Percentiles rank a stretch among this genome's conserved stretches.
Conservation (phyloP, 2,888 invertebrate genomes). For the Ormyrus nitidulus region DNA sequence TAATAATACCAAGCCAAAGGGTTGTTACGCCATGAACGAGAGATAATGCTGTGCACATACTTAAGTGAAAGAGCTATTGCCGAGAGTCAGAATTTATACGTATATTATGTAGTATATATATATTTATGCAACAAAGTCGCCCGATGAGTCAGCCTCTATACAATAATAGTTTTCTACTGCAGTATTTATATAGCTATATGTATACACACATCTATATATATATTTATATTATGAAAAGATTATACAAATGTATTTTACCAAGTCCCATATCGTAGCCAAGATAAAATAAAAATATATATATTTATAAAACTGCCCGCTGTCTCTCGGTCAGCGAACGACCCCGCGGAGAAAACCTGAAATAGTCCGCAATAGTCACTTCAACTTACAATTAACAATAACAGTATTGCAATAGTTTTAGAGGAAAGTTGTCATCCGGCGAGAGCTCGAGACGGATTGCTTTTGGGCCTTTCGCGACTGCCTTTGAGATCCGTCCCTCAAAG, state of each 20-base stretch:
- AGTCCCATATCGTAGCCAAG: constrained; percentile 51
- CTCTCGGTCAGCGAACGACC: constrained; percentile 53
- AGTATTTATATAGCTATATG: constrained; percentile 73
- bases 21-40: constrained; percentile 50
- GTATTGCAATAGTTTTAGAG: constrained; percentile 73
- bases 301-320: constrained; percentile 47
- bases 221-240: constrained; percentile 63
- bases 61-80: constrained; percentile 18
- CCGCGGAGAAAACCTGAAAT: constrained; percentile 60
- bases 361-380: constrained; percentile 74
- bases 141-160: constrained; percentile 61
- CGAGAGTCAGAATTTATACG: constrained; percentile 49
- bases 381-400: constrained; percentile 72
- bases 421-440: constrained; percentile 1
- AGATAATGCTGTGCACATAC: constrained; percentile 48
- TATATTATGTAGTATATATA: constrained; percentile 44
- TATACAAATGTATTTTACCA: constrained; percentile 53
- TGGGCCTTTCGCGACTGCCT: not conserved
- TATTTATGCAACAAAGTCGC: constrained; percentile 51
- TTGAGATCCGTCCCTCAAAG: constrained; percentile 45
- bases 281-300: constrained; percentile 35
- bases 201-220: constrained; percentile 62
- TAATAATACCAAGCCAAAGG: constrained; percentile 54
- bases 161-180: constrained; percentile 71
- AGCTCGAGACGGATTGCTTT: constrained; percentile 1